Conservation (phyloP, 1,140 invertebrate genomes). For the Scaptomyza graminum region DNA sequence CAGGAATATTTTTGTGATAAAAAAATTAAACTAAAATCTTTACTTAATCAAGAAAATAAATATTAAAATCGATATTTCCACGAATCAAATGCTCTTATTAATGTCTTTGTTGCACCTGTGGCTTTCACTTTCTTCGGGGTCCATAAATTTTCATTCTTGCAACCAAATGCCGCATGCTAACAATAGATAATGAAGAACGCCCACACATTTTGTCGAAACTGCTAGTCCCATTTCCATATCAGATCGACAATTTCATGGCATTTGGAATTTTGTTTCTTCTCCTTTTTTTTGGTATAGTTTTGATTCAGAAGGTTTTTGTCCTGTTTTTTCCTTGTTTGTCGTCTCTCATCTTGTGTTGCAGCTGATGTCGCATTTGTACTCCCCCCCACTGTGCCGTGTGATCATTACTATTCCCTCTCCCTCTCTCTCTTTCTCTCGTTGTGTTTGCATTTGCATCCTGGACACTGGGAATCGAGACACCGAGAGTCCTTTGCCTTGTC, state of each 20-base stretch:
- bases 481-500: not conserved
- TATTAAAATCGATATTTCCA: no score
- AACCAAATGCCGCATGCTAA: conserved; percentile 54
- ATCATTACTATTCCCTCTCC: conserved; percentile 39
- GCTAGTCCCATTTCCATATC: conserved; percentile 31
- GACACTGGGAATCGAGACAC: not conserved
- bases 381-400: conserved; percentile 74
- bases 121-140: conserved; percentile 60
- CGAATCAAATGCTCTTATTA: not conserved
- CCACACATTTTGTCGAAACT: conserved; percentile 62
- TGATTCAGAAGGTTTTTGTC: conserved; percentile 37
- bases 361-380: conserved; percentile 47
- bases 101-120: conserved; percentile 22
- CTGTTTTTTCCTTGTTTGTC: conserved; percentile 28
- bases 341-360: conserved; percentile 43
- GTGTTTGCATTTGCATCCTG: conserved; percentile 72
- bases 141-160: conserved; percentile 38
- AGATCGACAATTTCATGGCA: conserved; percentile 70
- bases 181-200: conserved; percentile 41
- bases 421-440: no score
- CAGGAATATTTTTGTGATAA: no score
- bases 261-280: conserved; percentile 11
- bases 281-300: conserved; percentile 50
- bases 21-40: no score
- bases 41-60: no score